phyloP scores from a whole-genome alignment of 1,140 invertebrate species.

The Saccostrea cuccullata region DNA sequence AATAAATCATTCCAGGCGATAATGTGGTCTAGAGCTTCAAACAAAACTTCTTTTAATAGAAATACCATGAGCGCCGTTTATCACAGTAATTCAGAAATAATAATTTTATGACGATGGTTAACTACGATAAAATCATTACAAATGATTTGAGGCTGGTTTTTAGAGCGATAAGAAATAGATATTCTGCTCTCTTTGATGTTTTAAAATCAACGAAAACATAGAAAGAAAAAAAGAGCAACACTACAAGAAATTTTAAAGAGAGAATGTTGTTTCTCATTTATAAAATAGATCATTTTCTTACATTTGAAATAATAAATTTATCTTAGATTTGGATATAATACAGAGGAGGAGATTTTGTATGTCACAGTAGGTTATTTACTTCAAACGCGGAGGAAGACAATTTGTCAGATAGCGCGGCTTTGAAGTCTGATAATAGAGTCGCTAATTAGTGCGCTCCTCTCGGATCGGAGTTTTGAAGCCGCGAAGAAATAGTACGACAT shows the following conservation, averaged over 20 bases:
- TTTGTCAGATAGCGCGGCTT: conserved; percentile 5
- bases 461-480: conserved; percentile 22
- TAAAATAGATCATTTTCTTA: neutral
- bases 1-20: conserved; percentile 15
- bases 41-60: neutral
- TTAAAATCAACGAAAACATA: neutral
- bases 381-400: conserved; percentile 20
- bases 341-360: neutral
- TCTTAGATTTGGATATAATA: conserved; percentile 7
- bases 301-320: conserved; percentile 13
- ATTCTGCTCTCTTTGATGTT: neutral
- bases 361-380: conserved; percentile 27
- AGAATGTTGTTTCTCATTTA: neutral
- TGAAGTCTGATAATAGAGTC: conserved; percentile 16
- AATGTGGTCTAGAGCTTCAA: neutral
- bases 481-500: neutral
- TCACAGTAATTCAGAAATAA: conserved; percentile 29
- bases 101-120: conserved; percentile 26
- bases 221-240: neutral
- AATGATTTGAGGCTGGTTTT: conserved; percentile 6
- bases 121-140: conserved; percentile 13
- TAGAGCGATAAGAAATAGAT: neutral
- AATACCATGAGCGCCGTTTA: neutral
- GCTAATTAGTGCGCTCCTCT: conserved; percentile 13
- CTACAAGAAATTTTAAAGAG: neutral